phyloP scores from a whole-genome alignment of 1,140 invertebrate species.

The Zaprionus camerounensis region DNA sequence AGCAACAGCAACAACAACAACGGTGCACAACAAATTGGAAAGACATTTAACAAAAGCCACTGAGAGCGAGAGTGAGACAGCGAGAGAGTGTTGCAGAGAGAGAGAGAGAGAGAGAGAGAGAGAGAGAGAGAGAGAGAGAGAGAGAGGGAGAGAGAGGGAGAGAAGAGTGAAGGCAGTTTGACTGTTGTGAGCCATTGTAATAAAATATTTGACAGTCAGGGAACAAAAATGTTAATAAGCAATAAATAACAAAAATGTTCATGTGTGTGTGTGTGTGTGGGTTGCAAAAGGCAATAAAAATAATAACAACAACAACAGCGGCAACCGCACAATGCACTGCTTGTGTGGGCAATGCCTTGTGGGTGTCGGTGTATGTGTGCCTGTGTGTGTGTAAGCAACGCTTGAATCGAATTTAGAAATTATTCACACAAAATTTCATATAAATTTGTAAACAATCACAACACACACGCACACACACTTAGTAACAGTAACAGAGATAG shows the following conservation, averaged over 20 bases:
- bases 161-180: constrained; percentile 5
- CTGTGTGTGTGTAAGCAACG: constrained; percentile 9
- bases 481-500: background rate
- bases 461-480: constrained; percentile 5
- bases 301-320: constrained; percentile 33
- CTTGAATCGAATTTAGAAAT: constrained; percentile 44
- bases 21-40: constrained; percentile 33
- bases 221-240: constrained; percentile 68
- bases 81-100: background rate
- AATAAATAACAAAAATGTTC: constrained; percentile 67
- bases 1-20: constrained; percentile 30
- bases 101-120: constrained; percentile 3
- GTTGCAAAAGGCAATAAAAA: constrained; percentile 56
- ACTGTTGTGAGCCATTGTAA: constrained; percentile 25
- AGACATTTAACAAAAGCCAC: constrained; percentile 28
- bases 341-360: constrained; percentile 48
- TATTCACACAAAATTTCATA: constrained; percentile 63
- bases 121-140: background rate
- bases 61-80: background rate
- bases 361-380: constrained; percentile 23
- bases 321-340: constrained; percentile 53
- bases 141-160: background rate
- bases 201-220: constrained; percentile 42
- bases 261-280: constrained; percentile 32
- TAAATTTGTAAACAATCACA: constrained; percentile 28